Percentiles rank a stretch among this genome's conserved stretches.
Conservation (phyloP, 2,888 invertebrate genomes). For the Petrophora chlorosata region DNA sequence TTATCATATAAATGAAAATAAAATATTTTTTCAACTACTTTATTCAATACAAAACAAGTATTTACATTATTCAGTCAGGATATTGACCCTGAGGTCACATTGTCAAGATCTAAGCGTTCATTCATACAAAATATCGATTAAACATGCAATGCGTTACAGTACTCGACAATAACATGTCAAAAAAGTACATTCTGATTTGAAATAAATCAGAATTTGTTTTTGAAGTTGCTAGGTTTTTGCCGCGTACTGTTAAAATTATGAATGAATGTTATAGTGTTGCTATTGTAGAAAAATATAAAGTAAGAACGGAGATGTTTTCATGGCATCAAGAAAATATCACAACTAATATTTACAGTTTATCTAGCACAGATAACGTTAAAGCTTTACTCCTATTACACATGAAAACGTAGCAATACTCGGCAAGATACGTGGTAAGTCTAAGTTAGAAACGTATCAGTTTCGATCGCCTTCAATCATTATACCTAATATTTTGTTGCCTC, state of each 20-base stretch:
- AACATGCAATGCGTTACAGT: constrained; percentile 17
- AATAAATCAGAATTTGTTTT: constrained; percentile 1
- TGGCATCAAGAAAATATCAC: constrained; percentile 74
- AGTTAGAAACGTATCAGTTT: neutral
- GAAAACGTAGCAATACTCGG: constrained; percentile 20
- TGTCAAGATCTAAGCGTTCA: constrained; percentile 41
- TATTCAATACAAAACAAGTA: constrained; percentile 75
- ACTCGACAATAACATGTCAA: neutral
- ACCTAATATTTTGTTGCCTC: no score
- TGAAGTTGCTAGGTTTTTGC: neutral
- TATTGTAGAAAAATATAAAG: constrained; percentile 29
- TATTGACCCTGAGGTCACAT: constrained; percentile 47
- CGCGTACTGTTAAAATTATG: constrained; percentile 4
- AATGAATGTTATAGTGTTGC: constrained; percentile 19
- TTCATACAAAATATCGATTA: constrained; percentile 36
- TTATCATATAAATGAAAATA: constrained; percentile 2
- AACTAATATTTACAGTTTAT: constrained; percentile 69
- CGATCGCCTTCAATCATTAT: constrained; percentile 1
- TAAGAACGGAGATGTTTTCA: constrained; percentile 46
- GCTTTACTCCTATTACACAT: constrained; percentile 51
- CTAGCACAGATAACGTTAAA: constrained; percentile 66
- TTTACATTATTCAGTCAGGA: constrained; percentile 82
- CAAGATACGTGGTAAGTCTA: constrained; percentile 2
- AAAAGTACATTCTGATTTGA: constrained; percentile 12
- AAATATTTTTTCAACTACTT: constrained; percentile 63